phyloP scores from a whole-genome alignment of 2,888 invertebrate species.

The Allacma fusca region DNA sequence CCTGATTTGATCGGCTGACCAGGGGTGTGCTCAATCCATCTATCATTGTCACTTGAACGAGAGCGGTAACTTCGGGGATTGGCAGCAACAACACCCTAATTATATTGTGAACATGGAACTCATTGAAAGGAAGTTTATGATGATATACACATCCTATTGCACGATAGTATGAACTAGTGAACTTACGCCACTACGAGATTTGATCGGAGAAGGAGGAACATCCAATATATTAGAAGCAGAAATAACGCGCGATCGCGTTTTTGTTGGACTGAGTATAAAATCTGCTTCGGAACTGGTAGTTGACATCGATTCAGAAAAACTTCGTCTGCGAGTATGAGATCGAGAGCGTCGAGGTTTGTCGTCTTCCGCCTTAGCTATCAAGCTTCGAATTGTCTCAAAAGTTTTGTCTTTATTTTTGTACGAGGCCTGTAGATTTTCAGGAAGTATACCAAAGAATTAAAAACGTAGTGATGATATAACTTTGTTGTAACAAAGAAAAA shows the following conservation, averaged over 20 bases:
- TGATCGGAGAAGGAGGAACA: conserved; percentile 45
- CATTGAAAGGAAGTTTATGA: no score
- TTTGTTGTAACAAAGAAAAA: no score
- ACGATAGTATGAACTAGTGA: no score
- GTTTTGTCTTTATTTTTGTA: conserved; percentile 56
- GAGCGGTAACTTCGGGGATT: conserved; percentile 73
- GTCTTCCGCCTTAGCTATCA: conserved; percentile 40
- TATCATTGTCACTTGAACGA: conserved; percentile 76
- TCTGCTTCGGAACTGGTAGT: conserved; percentile 58
- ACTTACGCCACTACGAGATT: conserved; percentile 40
- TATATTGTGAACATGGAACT: no score
- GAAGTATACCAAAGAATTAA: neutral
- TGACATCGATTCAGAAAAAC: conserved; percentile 36
- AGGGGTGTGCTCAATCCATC: conserved; percentile 91
- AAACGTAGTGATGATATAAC: neutral
- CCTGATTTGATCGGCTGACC: conserved; percentile 71
- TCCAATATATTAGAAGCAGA: conserved; percentile 36
- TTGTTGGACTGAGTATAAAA: conserved; percentile 39
- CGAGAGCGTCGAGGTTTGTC: conserved; percentile 22
- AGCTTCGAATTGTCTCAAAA: conserved; percentile 51
- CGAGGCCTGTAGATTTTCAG: conserved; percentile 48
- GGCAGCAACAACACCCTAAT: conserved; percentile 73
- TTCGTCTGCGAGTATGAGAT: conserved; percentile 28
- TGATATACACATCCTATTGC: no score
- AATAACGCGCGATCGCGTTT: conserved; percentile 42